These are phyloP conservation scores for Blennius ocellaris DNA, from an alignment of 2,113 vertebrate genomes.

Conservation along the genomic window DNA sequence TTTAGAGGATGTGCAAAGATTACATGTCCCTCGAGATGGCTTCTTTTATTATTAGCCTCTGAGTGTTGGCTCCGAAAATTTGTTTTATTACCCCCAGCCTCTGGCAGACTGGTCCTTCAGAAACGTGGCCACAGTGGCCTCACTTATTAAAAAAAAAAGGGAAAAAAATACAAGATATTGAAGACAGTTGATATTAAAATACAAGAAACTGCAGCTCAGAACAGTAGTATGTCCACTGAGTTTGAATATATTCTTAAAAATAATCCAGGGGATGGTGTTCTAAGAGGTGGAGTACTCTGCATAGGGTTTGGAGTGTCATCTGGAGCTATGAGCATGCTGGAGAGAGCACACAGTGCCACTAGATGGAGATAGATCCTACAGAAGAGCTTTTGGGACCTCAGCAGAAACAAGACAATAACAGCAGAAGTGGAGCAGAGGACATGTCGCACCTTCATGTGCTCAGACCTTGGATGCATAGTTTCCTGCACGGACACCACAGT, in stretches of 20 bases:
- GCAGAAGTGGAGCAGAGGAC: slow-evolving; percentile 57
- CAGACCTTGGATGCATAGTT: slow-evolving; percentile 48
- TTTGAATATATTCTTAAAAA: not conserved
- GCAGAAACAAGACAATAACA: slow-evolving; percentile 60
- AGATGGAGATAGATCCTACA: slow-evolving; percentile 86
- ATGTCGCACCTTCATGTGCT: slow-evolving; percentile 40
- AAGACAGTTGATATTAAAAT: not conserved
- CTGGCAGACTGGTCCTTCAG: slow-evolving; percentile 29
- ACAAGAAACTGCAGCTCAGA: not conserved
- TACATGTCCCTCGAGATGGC: slow-evolving; percentile 77
- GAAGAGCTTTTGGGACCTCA: slow-evolving; percentile 69
- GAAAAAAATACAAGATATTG: not conserved
- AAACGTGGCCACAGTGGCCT: slow-evolving; percentile 19
- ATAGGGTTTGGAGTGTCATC: slow-evolving; percentile 3
- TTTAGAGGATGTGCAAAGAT: slow-evolving; percentile 83
- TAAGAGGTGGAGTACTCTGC: not conserved
- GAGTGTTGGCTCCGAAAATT: slow-evolving; percentile 63
- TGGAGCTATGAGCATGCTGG: slow-evolving; percentile 49
- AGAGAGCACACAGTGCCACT: slow-evolving; percentile 75
- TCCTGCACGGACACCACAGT: slow-evolving; percentile 53
- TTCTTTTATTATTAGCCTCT: slow-evolving; percentile 74
- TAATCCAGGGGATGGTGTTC: not conserved
- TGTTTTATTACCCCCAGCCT: slow-evolving; percentile 69
- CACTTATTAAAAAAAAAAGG: not conserved
- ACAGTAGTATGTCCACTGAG: not conserved